phyloP scores from a whole-genome alignment of 2,113 vertebrate genomes.

The Cottus gobio region DNA sequence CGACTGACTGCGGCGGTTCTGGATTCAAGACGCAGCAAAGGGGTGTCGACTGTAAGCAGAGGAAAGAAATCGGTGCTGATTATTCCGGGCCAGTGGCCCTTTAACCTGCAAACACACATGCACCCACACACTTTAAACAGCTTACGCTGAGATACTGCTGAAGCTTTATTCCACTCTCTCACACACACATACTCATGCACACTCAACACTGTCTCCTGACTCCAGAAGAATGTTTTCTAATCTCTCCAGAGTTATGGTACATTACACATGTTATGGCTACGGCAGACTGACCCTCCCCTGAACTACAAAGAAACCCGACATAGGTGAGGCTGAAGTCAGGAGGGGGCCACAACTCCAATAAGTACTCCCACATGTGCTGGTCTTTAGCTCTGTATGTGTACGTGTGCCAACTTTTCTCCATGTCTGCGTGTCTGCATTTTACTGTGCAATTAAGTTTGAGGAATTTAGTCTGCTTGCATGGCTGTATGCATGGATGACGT shows the following conservation, averaged over 20 bases:
- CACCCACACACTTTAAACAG: slow-evolving; percentile 25
- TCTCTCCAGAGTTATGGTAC: slow-evolving; percentile 53
- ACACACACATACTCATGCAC: background rate
- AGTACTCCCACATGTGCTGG: slow-evolving; percentile 57
- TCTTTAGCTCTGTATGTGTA: slow-evolving; percentile 10
- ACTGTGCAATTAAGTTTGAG: slow-evolving; percentile 5
- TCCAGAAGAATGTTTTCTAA: slow-evolving; percentile 40
- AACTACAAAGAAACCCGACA: slow-evolving; percentile 54
- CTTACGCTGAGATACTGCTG: slow-evolving; percentile 16
- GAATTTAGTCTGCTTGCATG: slow-evolving; percentile 2
- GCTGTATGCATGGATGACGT: slow-evolving; percentile 7
- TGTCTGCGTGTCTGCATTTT: slow-evolving; percentile 25
- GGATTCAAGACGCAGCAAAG: slow-evolving; percentile 31
- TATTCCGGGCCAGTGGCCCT: slow-evolving; percentile 54
- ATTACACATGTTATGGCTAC: slow-evolving; percentile 70
- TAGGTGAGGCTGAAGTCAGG: slow-evolving; percentile 54
- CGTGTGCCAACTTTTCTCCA: slow-evolving; percentile 9
- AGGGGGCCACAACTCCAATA: slow-evolving; percentile 25
- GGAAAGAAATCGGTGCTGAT: slow-evolving; percentile 32
- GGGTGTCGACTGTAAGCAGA: slow-evolving; percentile 39
- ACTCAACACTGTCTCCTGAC: slow-evolving; percentile 22
- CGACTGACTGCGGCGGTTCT: slow-evolving; percentile 49
- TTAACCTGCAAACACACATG: background rate
- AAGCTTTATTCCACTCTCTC: background rate
- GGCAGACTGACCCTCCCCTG: slow-evolving; percentile 43